Base-by-base conservation (phyloP, 2,797 vertebrate genomes). In the Paguma larvata region DNA sequence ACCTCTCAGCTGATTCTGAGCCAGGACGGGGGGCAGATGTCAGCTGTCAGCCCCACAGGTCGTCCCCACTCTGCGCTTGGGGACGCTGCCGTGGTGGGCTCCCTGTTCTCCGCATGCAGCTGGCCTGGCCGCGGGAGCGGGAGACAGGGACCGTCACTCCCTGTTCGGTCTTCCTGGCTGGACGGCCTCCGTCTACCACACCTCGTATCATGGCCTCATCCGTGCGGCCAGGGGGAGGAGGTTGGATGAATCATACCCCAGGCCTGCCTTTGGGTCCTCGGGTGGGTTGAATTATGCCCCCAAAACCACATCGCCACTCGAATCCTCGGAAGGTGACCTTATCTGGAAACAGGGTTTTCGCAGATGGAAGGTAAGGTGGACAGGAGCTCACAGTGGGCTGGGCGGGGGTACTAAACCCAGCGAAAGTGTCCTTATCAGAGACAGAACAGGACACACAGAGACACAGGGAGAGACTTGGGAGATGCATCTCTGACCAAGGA, bases 31-130 rank as follows among this genome's bases (percentile, higher is more conserved):
- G 48, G 46, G 32, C 25, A 5, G 27, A 7, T 8, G 53, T 38
- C 23, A 6, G 38, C 65, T 0, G 0, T 27, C 23, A 46, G 68
- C 32, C 21, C 10, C 12, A 0, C 5, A 8, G 18, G 0, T 0
- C n/a, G 12, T 34, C n/a, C 30, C 13, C 0, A 2, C 44, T 63
- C 41, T 53, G 63, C 21, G 51, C 5, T n/a, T 85, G 5, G 12
- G 72, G 38, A 78, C 2, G 41, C 8, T 32, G 63, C 32, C 2
- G 16, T 12, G 1, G 23, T 6, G 53, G 41, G 15, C 4, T 34
- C 38, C 23, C 11, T 59, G 70, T 5, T 62, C 63, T n/a, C 25
- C 19, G 14, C 25, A 18, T 15, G 18, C n/a, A 79, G 41, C 3
- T 32, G 62, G n/a, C 53, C n/a, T 15, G 68, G 25, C 25, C 6